phyloP scores from a whole-genome alignment of 2,113 vertebrate species.

The Vidua chalybeata region DNA sequence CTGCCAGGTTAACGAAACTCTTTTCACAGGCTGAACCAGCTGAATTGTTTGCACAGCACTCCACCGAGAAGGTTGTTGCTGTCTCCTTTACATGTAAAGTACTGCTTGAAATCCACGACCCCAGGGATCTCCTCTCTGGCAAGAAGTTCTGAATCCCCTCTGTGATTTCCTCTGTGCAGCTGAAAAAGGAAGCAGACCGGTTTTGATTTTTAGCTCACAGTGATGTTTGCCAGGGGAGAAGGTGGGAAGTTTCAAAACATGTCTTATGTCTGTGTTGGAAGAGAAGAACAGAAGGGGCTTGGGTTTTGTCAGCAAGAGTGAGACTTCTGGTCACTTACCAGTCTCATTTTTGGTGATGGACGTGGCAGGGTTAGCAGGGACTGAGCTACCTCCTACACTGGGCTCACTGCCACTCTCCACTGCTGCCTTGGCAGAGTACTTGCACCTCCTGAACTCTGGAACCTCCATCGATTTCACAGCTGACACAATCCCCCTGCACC shows the following conservation, averaged over 20 bases:
- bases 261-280: not conserved
- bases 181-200: conserved; percentile 40
- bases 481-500: accelerated
- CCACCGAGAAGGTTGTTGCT: conserved; percentile 22
- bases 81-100: conserved; percentile 30
- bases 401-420: not conserved
- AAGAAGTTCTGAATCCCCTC: conserved; percentile 63
- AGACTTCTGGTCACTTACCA: not conserved
- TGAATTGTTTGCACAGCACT: conserved; percentile 81
- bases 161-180: conserved; percentile 75
- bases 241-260: not conserved
- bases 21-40: conserved; percentile 72
- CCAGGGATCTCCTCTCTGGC: conserved; percentile 59
- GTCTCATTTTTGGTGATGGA: not conserved
- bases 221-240: not conserved
- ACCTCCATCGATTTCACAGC: not conserved
- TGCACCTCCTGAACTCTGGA: not conserved
- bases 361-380: not conserved
- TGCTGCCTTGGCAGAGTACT: not conserved
- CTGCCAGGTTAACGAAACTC: conserved; percentile 61
- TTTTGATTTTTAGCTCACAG: not conserved
- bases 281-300: not conserved
- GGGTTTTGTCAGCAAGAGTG: not conserved
- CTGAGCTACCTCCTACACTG: not conserved
- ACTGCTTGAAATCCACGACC: conserved; percentile 74